These are phyloP conservation scores for Eristalis pertinax DNA, from an alignment of 2,888 invertebrate species.

Conservation along the genomic window DNA sequence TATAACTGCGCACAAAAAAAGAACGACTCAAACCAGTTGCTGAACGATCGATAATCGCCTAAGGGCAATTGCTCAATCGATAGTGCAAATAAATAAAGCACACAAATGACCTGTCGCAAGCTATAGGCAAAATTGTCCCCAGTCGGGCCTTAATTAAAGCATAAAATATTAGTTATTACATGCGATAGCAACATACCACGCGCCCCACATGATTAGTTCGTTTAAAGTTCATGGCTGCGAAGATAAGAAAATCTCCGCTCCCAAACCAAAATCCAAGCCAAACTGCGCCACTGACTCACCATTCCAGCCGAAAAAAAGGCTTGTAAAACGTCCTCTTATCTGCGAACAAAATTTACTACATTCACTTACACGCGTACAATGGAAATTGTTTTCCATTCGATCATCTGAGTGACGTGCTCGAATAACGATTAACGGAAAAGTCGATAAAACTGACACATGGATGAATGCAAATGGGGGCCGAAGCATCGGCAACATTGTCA, in stretches of 20 bases:
- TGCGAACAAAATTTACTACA: background rate
- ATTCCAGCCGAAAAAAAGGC: background rate
- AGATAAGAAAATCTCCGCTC: background rate
- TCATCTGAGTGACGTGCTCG: background rate
- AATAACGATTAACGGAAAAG: background rate
- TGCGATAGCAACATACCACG: background rate
- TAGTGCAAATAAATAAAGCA: background rate
- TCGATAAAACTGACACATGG: background rate
- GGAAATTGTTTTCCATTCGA: background rate
- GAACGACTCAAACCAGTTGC: background rate
- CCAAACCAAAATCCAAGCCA: background rate
- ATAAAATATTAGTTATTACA: background rate
- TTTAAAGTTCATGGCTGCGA: background rate
- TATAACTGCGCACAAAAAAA: background rate
- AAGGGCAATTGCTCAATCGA: background rate
- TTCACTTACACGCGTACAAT: background rate
- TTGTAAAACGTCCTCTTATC: too few relatives aligned
- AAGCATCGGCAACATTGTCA: background rate
- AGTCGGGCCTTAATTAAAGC: background rate
- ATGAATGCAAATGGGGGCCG: background rate
- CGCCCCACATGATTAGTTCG: background rate
- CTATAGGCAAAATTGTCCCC: background rate
- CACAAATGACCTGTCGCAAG: background rate
- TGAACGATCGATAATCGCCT: background rate
- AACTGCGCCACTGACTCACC: background rate